Evolutionary conservation across 2,797 vertebrate species (phyloP).

Genomic region (Molossus molossus): DNA sequence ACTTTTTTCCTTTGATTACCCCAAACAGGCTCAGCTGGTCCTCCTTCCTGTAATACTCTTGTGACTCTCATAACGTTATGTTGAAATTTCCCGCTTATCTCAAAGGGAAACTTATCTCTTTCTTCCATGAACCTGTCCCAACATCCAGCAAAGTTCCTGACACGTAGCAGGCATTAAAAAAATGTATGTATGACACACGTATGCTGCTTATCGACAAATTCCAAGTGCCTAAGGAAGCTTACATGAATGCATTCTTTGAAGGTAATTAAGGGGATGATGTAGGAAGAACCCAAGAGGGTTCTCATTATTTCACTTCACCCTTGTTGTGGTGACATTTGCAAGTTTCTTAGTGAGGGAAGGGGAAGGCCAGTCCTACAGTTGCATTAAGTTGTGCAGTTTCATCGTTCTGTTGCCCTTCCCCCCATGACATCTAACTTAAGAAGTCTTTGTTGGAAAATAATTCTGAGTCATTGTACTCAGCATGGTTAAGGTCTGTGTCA

Average conservation of each 20-base stretch:
- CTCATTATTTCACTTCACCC: neutral
- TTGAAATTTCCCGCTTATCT: neutral
- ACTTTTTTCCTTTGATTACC: neutral
- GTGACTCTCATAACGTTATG: neutral
- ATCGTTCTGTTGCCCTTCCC: neutral
- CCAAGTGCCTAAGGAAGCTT: neutral
- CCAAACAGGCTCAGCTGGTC: neutral
- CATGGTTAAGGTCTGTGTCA: neutral
- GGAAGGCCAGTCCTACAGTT: neutral
- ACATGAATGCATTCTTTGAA: neutral
- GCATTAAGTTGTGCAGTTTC: neutral
- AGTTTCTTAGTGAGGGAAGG: neutral
- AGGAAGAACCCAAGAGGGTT: neutral
- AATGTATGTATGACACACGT: neutral
- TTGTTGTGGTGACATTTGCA: neutral
- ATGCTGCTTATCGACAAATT: constrained; percentile 11
- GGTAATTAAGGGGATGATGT: neutral
- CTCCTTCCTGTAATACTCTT: neutral
- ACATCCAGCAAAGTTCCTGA: neutral
- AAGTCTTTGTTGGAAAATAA: constrained; percentile 24
- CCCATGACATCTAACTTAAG: neutral
- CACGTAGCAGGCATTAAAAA: neutral
- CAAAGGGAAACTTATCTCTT: neutral
- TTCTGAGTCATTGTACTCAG: neutral
- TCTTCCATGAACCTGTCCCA: neutral